Base-by-base conservation (phyloP, 2,113 vertebrate species). In the Neomonachus schauinslandi region DNA sequence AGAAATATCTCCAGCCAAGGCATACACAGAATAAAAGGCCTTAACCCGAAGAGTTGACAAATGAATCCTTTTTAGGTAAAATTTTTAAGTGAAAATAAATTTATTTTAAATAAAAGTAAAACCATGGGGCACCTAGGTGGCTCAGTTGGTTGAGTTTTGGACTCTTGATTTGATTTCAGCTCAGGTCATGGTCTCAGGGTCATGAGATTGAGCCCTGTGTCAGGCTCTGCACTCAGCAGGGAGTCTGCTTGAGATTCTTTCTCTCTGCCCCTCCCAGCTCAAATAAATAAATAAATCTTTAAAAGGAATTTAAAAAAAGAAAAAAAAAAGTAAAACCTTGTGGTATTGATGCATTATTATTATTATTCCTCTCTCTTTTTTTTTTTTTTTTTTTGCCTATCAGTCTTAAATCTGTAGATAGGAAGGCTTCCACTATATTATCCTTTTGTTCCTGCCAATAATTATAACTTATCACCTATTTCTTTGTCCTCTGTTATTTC, bases 41-140 rank as follows among this genome's bases (percentile, higher is more conserved):
- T 69, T 4, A 0, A 13, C 2, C 53, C 36, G 0, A 39, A 57
- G 19, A 42, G 3, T 12, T 18, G 57, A 36, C 7, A 28, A 53
- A 33, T 24, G 2, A 80, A 28, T 26, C 7, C 10, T 22, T 53
- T 92, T 53, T 36, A 81, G 4, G n/a, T 22, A 67, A 74, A 61
- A 51, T 55, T 6, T 69, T 11, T 36, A 86, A 67, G n/a, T 80
- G 15, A 87, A 91, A 42, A 51, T 65, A 53, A 51, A 81, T 82
- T 7, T 85, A 49, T 63, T 67, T 42, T 49, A n/a, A 85, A 90
- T 94, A 16, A 93, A 84, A 53, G 69, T 59, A 84, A 83, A 83
- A 18, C 14, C 10, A 26, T 16, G 3, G 67, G 67, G 7, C 3
- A 0, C 18, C 65, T 21, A 4, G 67, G 33, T 36, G 33, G 33